phyloP scores from a whole-genome alignment of 2,113 vertebrate genomes.

The Saguinus midas region DNA sequence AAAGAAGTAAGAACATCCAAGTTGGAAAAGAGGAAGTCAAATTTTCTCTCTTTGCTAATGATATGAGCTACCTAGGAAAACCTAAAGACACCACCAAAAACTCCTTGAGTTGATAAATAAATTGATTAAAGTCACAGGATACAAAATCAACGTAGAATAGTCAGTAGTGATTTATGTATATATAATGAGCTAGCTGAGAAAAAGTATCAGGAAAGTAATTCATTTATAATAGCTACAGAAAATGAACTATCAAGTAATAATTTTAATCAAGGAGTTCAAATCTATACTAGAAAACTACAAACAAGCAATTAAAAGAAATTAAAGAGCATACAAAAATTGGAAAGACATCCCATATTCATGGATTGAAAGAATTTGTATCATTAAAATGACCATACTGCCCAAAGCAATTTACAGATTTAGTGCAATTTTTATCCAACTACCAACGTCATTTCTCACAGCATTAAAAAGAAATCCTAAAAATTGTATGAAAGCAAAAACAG shows the following conservation, averaged over 20 bases:
- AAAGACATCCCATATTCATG: background rate
- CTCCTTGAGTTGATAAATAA: background rate
- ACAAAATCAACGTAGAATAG: background rate
- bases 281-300: background rate
- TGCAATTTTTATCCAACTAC: background rate
- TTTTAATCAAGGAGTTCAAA: background rate
- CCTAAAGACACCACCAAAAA: background rate
- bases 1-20: background rate
- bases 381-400: background rate
- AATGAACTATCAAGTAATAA: background rate
- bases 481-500: background rate
- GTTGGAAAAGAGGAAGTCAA: background rate
- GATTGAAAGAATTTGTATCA: background rate
- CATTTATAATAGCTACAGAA: background rate
- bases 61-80: background rate
- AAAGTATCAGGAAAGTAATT: background rate
- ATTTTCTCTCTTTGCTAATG: background rate
- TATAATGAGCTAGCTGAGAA: background rate
- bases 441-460: too few relatives aligned
- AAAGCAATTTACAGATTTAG: background rate
- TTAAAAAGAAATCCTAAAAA: background rate
- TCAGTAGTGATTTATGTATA: background rate
- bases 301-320: background rate
- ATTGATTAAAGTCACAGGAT: background rate
- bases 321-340: background rate